Evolutionary conservation across 1,140 invertebrate genomes (phyloP).

Genomic region (Bombus vancouverensis): DNA sequence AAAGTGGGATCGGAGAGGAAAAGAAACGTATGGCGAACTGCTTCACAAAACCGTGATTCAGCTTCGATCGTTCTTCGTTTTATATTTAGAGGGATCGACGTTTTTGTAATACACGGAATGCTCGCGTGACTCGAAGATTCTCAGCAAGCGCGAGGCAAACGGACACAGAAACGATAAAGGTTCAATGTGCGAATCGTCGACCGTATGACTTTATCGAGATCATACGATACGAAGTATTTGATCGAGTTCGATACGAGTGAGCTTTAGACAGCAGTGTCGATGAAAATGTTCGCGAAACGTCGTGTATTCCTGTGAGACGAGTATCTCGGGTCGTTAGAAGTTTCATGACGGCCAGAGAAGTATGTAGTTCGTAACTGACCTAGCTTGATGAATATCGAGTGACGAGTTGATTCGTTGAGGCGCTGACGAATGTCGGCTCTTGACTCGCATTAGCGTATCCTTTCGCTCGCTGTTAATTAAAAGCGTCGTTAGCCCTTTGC

Average conservation of each 20-base stretch:
- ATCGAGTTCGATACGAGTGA: not conserved
- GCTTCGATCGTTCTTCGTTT: conserved; percentile 14
- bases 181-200: not conserved
- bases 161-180: not conserved
- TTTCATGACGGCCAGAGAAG: not conserved
- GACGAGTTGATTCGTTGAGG: conserved; percentile 25
- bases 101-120: not conserved
- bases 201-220: not conserved
- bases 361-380: conserved; percentile 48
- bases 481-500: not conserved
- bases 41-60: conserved; percentile 5
- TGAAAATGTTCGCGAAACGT: not conserved
- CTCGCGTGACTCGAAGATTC: not conserved
- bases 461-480: conserved; percentile 29
- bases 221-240: not conserved
- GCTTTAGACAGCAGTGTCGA: too few relatives aligned
- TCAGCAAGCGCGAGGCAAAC: not conserved
- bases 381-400: conserved; percentile 55
- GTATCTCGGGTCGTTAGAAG: not conserved
- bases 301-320: not conserved
- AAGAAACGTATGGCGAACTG: not conserved
- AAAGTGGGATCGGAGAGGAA: not conserved
- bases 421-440: not conserved
- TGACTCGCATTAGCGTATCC: not conserved
- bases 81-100: not conserved